Base-by-base conservation (phyloP, 2,113 vertebrate genomes). In the Clupea harengus region DNA sequence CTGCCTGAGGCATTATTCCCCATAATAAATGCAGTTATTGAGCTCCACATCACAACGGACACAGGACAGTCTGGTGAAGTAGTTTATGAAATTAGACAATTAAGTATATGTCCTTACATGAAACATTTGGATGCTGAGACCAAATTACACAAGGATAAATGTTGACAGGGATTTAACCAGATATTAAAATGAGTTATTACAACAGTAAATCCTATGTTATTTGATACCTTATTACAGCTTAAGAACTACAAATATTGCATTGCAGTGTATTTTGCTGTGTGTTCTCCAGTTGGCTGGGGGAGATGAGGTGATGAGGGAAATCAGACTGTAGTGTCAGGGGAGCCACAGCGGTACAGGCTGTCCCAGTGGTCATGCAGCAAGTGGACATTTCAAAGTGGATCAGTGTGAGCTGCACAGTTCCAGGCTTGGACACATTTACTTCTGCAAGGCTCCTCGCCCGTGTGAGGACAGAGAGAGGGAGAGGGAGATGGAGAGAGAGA, bases 351-450 rank as follows among this genome's bases (percentile, higher is more conserved):
- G 18, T n/a, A 22, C 54, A 49, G 47, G 10, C 6, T 28, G 64
- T 28, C n/a, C n/a, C 64, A 67, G 64, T 67, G 64, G 64, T 67
- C 64, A 25, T n/a, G 28, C n/a, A 25, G 72, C 32, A 39, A 78
- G 72, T 78, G 72, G 72, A 78, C 72, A 78, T 78, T 32, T 44
- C 28, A 78, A 78, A 78, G 28, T 39, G 72, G 28, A 78, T 78
- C 72, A 32, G 72, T 32, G 13, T 49, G 47, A 5, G 1, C 28
- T 39, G 72, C 72, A 15, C 9, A 32, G 72, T 39, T 11, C 39
- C 72, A 78, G 4, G 72, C 17, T 32, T 78, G 72, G 72, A 32
- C 72, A 15, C 72, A 78, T 78, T 32, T 32, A 13, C 28, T 32
- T 75, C 25, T 75, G 32, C 72, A 10, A 39, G 39, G 72, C 28